A percentile compares a stretch with the other conserved stretches of the same genome.
These are phyloP conservation scores for Numenius phaeopus DNA, from an alignment of 2,797 vertebrate species.

Conservation along the genomic window DNA sequence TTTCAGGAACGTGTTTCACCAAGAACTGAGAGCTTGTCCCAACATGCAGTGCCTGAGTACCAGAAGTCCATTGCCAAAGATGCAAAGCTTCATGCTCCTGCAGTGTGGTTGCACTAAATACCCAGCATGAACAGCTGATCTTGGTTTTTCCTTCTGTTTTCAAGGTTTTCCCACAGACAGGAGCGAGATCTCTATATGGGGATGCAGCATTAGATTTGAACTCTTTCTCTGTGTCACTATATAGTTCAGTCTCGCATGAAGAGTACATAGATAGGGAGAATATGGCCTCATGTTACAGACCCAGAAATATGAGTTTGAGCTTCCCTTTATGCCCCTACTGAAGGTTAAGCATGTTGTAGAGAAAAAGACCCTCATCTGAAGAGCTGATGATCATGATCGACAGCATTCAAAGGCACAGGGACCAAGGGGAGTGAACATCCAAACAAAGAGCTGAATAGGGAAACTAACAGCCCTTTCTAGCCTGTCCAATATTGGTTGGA, in stretches of 20 bases:
- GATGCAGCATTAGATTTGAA: background rate
- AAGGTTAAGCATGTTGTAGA: background rate
- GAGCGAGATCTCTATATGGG: background rate
- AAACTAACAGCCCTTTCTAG: background rate
- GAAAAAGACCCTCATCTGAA: background rate
- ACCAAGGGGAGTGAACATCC: background rate
- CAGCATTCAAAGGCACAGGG: background rate
- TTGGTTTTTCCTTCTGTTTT: background rate
- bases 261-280: accelerated
- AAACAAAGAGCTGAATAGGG: background rate
- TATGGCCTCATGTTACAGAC: background rate
- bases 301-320: background rate
- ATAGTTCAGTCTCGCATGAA: background rate
- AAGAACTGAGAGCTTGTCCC: background rate
- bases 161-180: background rate
- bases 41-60: accelerated
- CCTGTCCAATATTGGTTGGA: background rate
- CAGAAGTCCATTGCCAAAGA: background rate
- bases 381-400: background rate
- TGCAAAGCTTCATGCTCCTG: background rate
- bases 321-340: background rate
- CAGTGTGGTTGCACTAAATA: background rate
- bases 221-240: background rate
- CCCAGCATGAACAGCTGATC: background rate
- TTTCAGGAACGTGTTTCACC: background rate